Conservation (phyloP, 2,797 vertebrate genomes). For the Scyliorhinus canicula region DNA sequence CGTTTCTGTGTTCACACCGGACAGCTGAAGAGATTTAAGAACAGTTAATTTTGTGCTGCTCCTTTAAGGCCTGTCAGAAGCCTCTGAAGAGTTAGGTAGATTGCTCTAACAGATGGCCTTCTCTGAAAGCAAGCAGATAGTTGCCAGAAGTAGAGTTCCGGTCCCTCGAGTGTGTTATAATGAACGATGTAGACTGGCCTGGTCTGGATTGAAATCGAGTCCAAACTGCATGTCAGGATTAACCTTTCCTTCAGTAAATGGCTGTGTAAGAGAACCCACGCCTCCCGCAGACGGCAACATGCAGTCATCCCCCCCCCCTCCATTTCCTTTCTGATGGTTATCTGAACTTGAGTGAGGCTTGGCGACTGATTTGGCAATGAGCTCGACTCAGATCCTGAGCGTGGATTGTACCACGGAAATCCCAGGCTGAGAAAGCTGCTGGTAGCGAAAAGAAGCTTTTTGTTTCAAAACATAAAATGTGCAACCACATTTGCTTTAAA, state of each 20-base stretch:
- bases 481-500: background rate
- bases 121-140: conserved; percentile 24
- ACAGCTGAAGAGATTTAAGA: background rate
- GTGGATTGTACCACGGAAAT: background rate
- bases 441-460: background rate
- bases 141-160: conserved; percentile 25
- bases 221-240: conserved; percentile 1
- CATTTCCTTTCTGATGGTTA: background rate
- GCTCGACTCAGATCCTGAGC: too few relatives aligned
- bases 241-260: conserved; percentile 12
- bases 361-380: background rate
- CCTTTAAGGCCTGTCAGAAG: conserved; percentile 19
- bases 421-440: background rate
- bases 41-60: background rate
- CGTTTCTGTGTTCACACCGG: background rate
- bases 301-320: background rate
- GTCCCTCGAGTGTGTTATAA: conserved; percentile 30
- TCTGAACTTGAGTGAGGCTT: background rate
- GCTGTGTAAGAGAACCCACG: background rate
- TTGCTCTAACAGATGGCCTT: conserved; percentile 29
- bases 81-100: background rate
- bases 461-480: background rate
- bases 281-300: background rate
- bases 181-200: background rate
- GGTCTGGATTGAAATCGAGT: conserved; percentile 26